Base-by-base conservation (phyloP, 2,797 vertebrate genomes). In the Ibycter americanus region DNA sequence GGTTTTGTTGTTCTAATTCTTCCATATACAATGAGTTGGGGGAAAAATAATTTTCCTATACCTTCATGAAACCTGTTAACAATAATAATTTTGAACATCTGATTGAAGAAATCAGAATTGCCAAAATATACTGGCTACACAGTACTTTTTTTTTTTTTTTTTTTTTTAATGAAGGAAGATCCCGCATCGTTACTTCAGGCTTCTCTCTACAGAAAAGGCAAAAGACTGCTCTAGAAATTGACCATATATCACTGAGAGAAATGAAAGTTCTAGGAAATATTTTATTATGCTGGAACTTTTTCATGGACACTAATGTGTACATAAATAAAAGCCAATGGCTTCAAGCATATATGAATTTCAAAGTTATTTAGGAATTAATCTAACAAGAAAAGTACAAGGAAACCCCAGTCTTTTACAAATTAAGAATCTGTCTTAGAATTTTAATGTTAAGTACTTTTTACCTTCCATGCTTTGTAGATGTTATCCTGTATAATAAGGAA, bases 1-100 rank as follows among this genome's bases (percentile, higher is more conserved):
- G 55, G 15, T 74, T 94, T 96, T 96, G 70, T 78, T 95, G 38
- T 90, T 96, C 44, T 94, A 92, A 92, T 95, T 83, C 14, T 90
- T 96, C 95, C 66, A 51, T 66, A 59, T n/a, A 31, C 22, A 61
- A 36, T 67, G 15, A 74, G 51, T 59, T 56, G 34, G 51, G 44
- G 12, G 14, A 49, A 56, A 25, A 46, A 25, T 18, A 0, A 11
- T 63, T 40, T 79, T 81, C 14, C 31, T 74, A 23, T 54, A 89
- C n/a, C 83, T 94, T 15, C 8, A 36, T 94, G 72, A 83, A 40
- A 95, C 29, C 11, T 52, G 11, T 7, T 81, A 78, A 29, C 4
- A 54, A 22, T 47, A 40, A 81, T 42, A 44, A 76, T 66, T 87
- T 85, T 94, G 40, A 90, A 77, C 18, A 71, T 61, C 20, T 52